These are phyloP conservation scores for Prochilodus magdalenae DNA, from an alignment of 2,113 vertebrate species.

Conservation along the genomic window DNA sequence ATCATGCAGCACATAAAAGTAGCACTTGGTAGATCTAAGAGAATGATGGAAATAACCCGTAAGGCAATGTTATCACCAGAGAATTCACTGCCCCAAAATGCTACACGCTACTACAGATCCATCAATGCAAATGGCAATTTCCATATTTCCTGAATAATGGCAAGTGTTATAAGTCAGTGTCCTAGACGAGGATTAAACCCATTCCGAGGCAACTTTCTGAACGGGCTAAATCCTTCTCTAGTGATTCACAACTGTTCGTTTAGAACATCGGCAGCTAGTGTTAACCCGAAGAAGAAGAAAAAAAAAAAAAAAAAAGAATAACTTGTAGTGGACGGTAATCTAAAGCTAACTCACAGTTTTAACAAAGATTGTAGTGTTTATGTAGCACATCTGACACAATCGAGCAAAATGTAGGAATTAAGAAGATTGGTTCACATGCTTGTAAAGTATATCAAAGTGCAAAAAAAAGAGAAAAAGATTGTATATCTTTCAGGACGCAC, in stretches of 20 bases:
- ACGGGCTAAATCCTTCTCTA: too few species aligned
- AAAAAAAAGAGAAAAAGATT: not conserved
- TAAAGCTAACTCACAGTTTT: constrained; percentile 35
- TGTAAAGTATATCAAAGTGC: constrained; percentile 10
- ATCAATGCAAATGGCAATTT: constrained; percentile 1
- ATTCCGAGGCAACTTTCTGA: too few species aligned
- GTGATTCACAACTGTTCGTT: not conserved
- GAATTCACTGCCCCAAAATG: constrained; percentile 25
- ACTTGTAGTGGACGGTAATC: not conserved
- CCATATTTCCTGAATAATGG: constrained; percentile 29
- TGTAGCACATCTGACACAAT: not conserved
- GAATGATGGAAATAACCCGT: constrained; percentile 11
- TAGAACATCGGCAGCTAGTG: not conserved
- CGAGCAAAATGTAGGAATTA: not conserved
- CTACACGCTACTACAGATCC: constrained; percentile 19
- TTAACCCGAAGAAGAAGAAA: too few species aligned
- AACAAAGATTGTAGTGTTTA: too few species aligned
- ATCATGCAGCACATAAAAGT: not conserved
- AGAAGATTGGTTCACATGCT: not conserved
- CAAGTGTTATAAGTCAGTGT: not conserved
- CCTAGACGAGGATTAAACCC: too few species aligned
- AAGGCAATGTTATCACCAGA: constrained; percentile 28
- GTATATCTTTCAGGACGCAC: not conserved
- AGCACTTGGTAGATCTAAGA: constrained; percentile 34
- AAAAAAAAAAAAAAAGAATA: not conserved